Base-by-base conservation (phyloP, 2,113 vertebrate species). In the Paradisaea rubra region DNA sequence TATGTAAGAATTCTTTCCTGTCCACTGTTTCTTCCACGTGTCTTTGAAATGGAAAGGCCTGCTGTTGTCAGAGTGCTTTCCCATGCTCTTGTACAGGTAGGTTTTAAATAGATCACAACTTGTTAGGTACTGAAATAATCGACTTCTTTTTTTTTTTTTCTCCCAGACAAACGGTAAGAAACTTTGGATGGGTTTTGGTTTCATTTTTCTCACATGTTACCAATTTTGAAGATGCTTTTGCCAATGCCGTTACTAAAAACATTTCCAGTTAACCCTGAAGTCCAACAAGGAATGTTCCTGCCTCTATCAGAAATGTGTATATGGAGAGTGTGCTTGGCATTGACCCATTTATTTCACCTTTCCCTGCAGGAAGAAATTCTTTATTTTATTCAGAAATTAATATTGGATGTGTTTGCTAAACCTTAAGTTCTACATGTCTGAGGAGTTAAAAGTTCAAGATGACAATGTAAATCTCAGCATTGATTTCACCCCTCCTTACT, bases 401-500 rank as follows among this genome's bases (percentile, higher is more conserved):
- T 71, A 70, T 20, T 44, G 65, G 41, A 69, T 61, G 39, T 52
- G 21, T 77, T 89, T 53, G 44, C 16, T 69, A 77, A 69, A 45
- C 42, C 21, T 70, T 23, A 18, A 4, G 7, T 45, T 86, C 56
- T 52, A 0, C 3, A 0, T 35, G 17, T 64, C 56, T 76, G 45
- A 93, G 45, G 71, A 88, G 64, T n/a, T 83, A 57, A 52, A 82
- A 90, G 94, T 83, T 88, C 80, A 83, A 47, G 80, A 78, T 37
- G 64, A 59, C 42, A 82, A 11, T 37, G 82, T 70, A 85, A 81
- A 89, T 76, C 68, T 83, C 79, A 83, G 52, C 54, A 81, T 24
- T 66, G 24, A 81, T 91, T 92, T 66, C 44, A 78, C 27, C 50
- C 71, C 53, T 63, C 23, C 16, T 12, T n/a, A 4, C 52, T 80